Evolutionary conservation across 2,113 vertebrate genomes (phyloP), one percentile per base, ranked within the genome.

Genomic region (Montifringilla adamsi): DNA sequence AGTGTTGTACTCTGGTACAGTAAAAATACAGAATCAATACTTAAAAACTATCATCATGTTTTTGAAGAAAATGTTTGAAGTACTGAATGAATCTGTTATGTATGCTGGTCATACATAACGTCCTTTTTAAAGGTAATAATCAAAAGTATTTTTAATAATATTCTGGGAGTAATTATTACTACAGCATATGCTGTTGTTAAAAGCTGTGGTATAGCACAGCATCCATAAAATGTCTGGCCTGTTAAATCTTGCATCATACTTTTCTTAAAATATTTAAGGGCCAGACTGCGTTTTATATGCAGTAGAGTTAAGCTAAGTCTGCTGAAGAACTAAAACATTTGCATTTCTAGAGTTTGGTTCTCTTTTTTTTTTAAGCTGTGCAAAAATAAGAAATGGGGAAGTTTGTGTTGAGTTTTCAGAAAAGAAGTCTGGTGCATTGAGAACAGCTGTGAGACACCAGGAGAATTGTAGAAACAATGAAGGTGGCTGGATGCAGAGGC

Each of bases 401-500:
- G 96, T 96, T 95, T 97, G 94, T 97, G 96, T 95, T 97, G 96
- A 97, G 96, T 97, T 97, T 97, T 96, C 96, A 97, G 96, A 97
- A 92, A 96, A 97, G 95, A 97, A 96, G 95, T 92, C 96, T 96
- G 96, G 89, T 97, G 95, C 96, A 95, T 93, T 96, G 95, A 95
- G 93, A 97, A 78, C 94, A 97, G 95, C 96, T 96, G 95, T 95
- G 95, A 96, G 83, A 97, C 96, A 96, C 94, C 93, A 97, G 93
- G 94, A 95, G 95, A 94, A 96, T 89, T 90, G 56, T 97, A 97
- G 95, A 97, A 89, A 94, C 94, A 95, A 94, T 96, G 96, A 93
- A 96, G 96, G 92, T 96, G 96, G 20, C 95, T 92, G 96, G 96
- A 96, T 97, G 89, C 96, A 97, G 96, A 97, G 95, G 91, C 96